Evolutionary conservation across 1,140 invertebrate genomes (phyloP).

Genomic region (Drosophila arizonae): DNA sequence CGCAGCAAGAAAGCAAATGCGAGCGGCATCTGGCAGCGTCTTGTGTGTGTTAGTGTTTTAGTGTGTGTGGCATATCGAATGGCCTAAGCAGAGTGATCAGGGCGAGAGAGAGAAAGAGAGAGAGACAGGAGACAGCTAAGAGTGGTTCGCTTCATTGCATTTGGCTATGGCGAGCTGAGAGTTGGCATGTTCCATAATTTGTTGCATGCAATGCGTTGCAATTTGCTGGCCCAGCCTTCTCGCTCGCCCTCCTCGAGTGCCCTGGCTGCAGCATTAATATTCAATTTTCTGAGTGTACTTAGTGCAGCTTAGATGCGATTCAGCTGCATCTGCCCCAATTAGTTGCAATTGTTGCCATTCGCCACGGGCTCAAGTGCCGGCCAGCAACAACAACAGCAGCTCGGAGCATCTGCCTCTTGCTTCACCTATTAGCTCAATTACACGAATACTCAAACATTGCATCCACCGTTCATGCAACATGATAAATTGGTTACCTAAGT

Average conservation of each 20-base stretch:
- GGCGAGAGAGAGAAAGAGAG: background rate
- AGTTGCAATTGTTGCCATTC: slow-evolving; percentile 70
- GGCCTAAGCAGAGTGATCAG: slow-evolving; percentile 24
- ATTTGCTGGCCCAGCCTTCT: slow-evolving; percentile 48
- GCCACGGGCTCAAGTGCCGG: slow-evolving; percentile 41
- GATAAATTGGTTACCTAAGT: slow-evolving; percentile 17
- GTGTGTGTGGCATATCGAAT: slow-evolving; percentile 58
- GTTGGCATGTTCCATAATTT: slow-evolving; percentile 58
- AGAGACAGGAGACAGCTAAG: slow-evolving; percentile 14
- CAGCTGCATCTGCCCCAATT: slow-evolving; percentile 57
- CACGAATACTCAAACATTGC: slow-evolving; percentile 19
- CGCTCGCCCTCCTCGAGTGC: slow-evolving; percentile 54
- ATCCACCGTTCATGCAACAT: slow-evolving; percentile 29
- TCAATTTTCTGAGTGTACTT: slow-evolving; percentile 74
- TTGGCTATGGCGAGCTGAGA: slow-evolving; percentile 28
- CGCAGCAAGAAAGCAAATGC: background rate
- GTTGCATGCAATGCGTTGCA: slow-evolving; percentile 64
- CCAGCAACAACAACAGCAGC: slow-evolving; percentile 1
- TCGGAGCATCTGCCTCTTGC: slow-evolving; percentile 20
- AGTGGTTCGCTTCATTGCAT: slow-evolving; percentile 69
- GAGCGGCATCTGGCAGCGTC: slow-evolving; percentile 31
- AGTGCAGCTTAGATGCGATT: slow-evolving; percentile 56
- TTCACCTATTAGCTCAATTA: slow-evolving; percentile 31
- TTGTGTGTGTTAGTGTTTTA: too few species aligned
- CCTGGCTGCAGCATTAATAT: slow-evolving; percentile 62